Evolutionary conservation across 2,888 invertebrate genomes (phyloP).

Genomic region (Amphipyra tragopoginis): DNA sequence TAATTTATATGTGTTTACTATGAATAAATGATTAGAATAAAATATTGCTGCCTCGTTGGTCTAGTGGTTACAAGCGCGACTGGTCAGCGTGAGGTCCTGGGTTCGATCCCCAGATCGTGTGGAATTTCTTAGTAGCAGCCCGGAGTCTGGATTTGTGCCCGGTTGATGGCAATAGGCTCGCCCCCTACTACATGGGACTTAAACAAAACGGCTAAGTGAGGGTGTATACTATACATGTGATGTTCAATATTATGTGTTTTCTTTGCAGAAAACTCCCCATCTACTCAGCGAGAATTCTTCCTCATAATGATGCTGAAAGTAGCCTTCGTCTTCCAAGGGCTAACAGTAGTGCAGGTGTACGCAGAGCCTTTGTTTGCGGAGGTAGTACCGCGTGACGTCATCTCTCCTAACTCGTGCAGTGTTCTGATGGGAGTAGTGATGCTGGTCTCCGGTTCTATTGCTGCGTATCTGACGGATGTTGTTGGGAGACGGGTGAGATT

Average conservation of each 20-base stretch:
- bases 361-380: conserved; percentile 75
- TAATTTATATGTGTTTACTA: too few relatives aligned
- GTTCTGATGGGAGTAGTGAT: conserved; percentile 58
- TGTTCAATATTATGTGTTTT: background rate
- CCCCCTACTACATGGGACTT: too few relatives aligned
- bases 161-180: too few relatives aligned
- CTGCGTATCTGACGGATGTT: conserved; percentile 58
- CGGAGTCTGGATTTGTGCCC: too few relatives aligned
- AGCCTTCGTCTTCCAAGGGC: conserved; percentile 74
- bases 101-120: too few relatives aligned
- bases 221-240: too few relatives aligned
- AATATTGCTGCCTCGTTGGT: too few relatives aligned
- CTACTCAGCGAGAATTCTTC: conserved; percentile 70
- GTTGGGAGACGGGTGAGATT: conserved; percentile 62
- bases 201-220: too few relatives aligned
- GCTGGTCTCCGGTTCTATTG: conserved; percentile 49
- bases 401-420: conserved; percentile 56
- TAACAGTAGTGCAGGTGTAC: conserved; percentile 76
- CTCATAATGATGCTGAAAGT: conserved; percentile 66
- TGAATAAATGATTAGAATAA: too few relatives aligned
- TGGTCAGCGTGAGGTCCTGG: too few relatives aligned
- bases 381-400: conserved; percentile 69
- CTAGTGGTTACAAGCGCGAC: too few relatives aligned
- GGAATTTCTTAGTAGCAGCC: too few relatives aligned
- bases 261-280: conserved; percentile 71